These are phyloP conservation scores for Plectrocnemia conspersa DNA, from an alignment of 1,140 invertebrate genomes.

Conservation along the genomic window DNA sequence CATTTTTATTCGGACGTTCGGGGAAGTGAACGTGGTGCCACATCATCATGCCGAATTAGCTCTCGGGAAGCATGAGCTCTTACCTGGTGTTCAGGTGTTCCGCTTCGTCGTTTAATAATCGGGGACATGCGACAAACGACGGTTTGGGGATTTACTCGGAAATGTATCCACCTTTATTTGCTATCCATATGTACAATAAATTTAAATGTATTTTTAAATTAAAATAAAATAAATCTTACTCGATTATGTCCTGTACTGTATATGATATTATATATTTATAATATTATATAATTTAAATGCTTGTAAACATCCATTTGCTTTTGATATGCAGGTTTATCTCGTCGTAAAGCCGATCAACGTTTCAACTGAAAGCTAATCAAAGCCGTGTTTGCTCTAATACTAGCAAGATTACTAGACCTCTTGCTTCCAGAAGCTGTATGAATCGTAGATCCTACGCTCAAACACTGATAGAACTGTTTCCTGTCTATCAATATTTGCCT, in stretches of 20 bases:
- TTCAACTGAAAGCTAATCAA: slow-evolving; percentile 26
- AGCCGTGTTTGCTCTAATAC: slow-evolving; percentile 25
- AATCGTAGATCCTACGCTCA: too few relatives aligned
- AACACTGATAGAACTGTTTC: too few relatives aligned
- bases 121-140: background rate
- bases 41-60: slow-evolving; percentile 31
- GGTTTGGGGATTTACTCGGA: background rate
- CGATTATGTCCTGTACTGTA: background rate
- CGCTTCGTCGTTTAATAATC: background rate
- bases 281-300: background rate
- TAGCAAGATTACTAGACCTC: slow-evolving; percentile 22
- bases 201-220: background rate
- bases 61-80: background rate
- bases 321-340: background rate
- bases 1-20: slow-evolving; percentile 34
- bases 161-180: slow-evolving; percentile 3
- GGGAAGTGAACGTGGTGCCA: slow-evolving; percentile 32
- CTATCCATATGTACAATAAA: background rate
- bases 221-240: background rate
- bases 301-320: background rate
- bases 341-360: background rate
- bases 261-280: background rate
- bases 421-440: background rate
- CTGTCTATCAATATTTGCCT: too few relatives aligned
- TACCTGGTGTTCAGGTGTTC: background rate